Conservation (phyloP, 2,888 invertebrate species). For the Pseudoips prasinana region DNA sequence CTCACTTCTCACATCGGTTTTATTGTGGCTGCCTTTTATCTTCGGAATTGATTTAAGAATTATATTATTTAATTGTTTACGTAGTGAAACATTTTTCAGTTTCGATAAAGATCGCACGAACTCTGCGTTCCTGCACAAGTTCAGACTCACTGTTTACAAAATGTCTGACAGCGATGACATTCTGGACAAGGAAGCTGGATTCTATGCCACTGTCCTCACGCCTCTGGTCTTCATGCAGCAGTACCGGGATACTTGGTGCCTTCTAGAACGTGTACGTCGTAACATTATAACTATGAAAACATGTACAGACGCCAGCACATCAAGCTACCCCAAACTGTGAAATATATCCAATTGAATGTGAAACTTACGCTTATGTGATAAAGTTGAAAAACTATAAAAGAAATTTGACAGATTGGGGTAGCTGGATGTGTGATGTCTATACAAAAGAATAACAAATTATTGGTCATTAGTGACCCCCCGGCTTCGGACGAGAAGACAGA, state of each 20-base stretch:
- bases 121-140: constrained; percentile 61
- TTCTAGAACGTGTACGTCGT: constrained; percentile 57
- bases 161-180: constrained; percentile 59
- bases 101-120: constrained; percentile 66
- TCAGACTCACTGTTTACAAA: constrained; percentile 52
- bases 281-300: too few relatives aligned
- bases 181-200: constrained; percentile 61
- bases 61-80: not conserved
- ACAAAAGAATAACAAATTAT: too few relatives aligned
- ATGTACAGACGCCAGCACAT: too few relatives aligned
- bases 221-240: constrained; percentile 65
- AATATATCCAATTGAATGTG: too few relatives aligned
- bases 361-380: too few relatives aligned
- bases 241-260: constrained; percentile 65
- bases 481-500: too few relatives aligned
- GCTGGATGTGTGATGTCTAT: too few relatives aligned
- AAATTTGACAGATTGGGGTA: too few relatives aligned
- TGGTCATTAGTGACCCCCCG: too few relatives aligned
- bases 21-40: not conserved
- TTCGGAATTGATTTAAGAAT: not conserved
- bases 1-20: constrained; percentile 4
- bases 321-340: too few relatives aligned
- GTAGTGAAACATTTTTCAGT: too few relatives aligned
- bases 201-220: constrained; percentile 59
- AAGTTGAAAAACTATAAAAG: too few relatives aligned